These are phyloP conservation scores for Platycercus adscitus DNA, from an alignment of 2,113 vertebrate species.

Conservation along the genomic window DNA sequence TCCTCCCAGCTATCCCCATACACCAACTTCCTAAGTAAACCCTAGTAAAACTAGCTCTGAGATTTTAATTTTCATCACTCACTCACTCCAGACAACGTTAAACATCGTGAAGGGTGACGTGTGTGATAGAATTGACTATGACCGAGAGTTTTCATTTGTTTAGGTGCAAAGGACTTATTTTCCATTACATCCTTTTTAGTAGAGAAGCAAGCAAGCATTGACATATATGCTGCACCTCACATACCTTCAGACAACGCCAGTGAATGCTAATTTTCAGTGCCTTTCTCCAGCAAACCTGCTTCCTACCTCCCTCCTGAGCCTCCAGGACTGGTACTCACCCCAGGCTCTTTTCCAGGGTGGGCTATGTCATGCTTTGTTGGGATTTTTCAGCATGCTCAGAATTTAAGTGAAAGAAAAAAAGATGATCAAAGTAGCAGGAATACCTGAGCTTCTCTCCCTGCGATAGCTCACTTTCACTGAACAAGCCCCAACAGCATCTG, in stretches of 20 bases:
- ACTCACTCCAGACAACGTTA: conserved; percentile 19
- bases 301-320: neutral
- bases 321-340: neutral
- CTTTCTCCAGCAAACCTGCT: neutral
- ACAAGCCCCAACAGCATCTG: conserved; percentile 63
- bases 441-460: conserved; percentile 49
- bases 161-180: conserved; percentile 18
- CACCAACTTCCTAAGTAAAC: conserved; percentile 11
- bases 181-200: neutral
- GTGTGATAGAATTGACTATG: neutral
- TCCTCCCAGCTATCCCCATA: neutral
- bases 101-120: neutral
- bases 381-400: conserved; percentile 18
- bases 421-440: conserved; percentile 60
- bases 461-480: conserved; percentile 55
- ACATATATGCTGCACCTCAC: neutral
- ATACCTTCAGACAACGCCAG: neutral
- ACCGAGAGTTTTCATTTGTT: conserved; percentile 39
- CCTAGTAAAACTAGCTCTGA: conserved; percentile 18
- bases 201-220: conserved; percentile 2
- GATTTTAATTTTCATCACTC: conserved; percentile 53
- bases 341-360: neutral
- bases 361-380: neutral
- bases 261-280: neutral
- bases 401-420: conserved; percentile 36